Base-by-base conservation (phyloP, 1,140 invertebrate species). In the Zaprionus nigranus region DNA sequence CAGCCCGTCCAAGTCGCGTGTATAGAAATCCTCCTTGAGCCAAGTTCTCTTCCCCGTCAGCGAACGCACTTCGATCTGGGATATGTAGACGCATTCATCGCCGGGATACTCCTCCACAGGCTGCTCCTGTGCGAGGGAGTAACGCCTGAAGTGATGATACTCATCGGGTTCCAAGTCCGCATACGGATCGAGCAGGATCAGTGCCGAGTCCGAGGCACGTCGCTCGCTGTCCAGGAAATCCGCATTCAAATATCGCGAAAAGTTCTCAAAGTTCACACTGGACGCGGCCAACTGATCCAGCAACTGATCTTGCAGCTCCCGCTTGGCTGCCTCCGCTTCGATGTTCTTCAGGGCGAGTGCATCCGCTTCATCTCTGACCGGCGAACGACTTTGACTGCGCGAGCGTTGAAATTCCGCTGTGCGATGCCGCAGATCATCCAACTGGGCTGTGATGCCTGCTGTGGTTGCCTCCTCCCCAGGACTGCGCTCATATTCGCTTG, bases 101-200 rank as follows among this genome's bases (percentile, higher is more conserved):
- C 65, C 91, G 0, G 91, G 91, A 69, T 92, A 92, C 46, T 92
- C 84, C 68, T 92, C 91, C 3, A 90, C 78, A 0, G 83, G 90
- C 22, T 91, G 78, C 60, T 92, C 91, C 66, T 92, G 91, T 9
- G 85, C 80, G 24, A 92, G 58, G 0, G 91, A 92, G 17, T 84
- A 92, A 34, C 91, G 82, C 1, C 91, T 66, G 43, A 82, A 92
- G 34, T 92, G 91, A 71, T 92, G 91, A 67, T 92, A 92, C 20
- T 92, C 91, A 20, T 92, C 91, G 0, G 90, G 90, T 9, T 92
- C 91, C 17, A 92, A 12, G 1, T 91, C 69, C 0, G 43, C 57
- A 64, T 53, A 54, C 7, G 74, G 66, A 36, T 82, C 76, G 2
- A 60, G 63, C 30, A 78, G 75, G 15, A 92, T 81, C 0, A 92